Conservation (phyloP, 2,113 vertebrate genomes). For the Microtus pennsylvanicus region DNA sequence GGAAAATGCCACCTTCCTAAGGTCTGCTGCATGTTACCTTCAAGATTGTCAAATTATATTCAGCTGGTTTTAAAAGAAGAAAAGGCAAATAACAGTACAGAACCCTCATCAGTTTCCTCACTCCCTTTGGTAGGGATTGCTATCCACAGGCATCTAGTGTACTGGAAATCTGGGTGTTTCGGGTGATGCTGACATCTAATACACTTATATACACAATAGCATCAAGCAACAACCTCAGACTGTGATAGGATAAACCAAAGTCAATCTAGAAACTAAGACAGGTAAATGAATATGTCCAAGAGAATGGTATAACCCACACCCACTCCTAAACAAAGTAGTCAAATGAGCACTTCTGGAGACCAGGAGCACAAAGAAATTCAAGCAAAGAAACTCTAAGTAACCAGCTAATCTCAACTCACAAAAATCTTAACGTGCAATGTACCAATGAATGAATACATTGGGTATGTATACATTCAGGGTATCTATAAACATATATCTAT, state of each 20-base stretch:
- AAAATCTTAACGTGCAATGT: constrained; percentile 22
- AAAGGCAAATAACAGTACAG: neutral
- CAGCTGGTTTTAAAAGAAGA: neutral
- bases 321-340: constrained; percentile 24
- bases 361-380: constrained; percentile 65
- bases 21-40: neutral
- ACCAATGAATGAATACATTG: neutral
- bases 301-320: neutral
- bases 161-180: neutral
- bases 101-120: neutral
- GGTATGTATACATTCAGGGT: neutral
- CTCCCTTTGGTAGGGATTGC: neutral
- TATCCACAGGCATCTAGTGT: neutral
- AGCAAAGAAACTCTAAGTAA: constrained; percentile 60
- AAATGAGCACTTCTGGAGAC: neutral
- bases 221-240: constrained; percentile 23
- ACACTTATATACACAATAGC: neutral
- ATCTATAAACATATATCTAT: neutral
- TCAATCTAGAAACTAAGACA: neutral
- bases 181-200: neutral
- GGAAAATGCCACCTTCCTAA: constrained; percentile 12
- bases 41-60: neutral
- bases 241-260: constrained; percentile 32
- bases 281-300: constrained; percentile 21
- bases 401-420: constrained; percentile 23